Evolutionary conservation across 2,888 invertebrate genomes (phyloP).

Genomic region (Temnothorax rugatulus): DNA sequence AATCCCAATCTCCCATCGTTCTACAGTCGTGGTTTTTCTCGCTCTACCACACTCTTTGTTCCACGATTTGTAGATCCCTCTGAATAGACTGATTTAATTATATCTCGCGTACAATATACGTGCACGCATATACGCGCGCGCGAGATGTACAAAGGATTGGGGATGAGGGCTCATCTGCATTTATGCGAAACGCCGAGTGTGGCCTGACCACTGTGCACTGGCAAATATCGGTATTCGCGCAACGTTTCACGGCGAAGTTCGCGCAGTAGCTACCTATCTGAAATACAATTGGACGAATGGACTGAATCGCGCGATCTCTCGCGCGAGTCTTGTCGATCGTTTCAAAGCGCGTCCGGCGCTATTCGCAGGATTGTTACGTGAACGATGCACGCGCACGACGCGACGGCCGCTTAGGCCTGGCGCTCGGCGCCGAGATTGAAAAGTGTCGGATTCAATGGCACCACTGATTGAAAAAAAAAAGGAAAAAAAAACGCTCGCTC

Average conservation of each 20-base stretch:
- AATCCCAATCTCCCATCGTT: constrained; percentile 4
- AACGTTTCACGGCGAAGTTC: constrained; percentile 63
- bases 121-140: background rate
- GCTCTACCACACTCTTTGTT: constrained; percentile 51
- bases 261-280: constrained; percentile 60
- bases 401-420: constrained; percentile 14
- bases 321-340: constrained; percentile 32
- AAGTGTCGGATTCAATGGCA: constrained; percentile 30
- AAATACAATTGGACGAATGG: constrained; percentile 69
- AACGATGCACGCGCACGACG: constrained; percentile 10
- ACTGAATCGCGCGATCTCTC: constrained; percentile 67
- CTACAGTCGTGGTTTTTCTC: constrained; percentile 35
- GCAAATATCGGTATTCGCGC: constrained; percentile 71
- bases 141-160: constrained; percentile 29
- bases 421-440: constrained; percentile 14
- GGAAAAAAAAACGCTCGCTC: background rate
- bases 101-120: background rate
- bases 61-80: constrained; percentile 35
- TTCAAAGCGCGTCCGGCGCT: constrained; percentile 31
- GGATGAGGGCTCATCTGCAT: constrained; percentile 44
- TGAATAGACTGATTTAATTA: constrained; percentile 61
- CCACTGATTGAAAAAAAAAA: constrained; percentile 37
- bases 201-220: constrained; percentile 58
- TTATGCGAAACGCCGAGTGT: constrained; percentile 56
- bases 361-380: constrained; percentile 33